phyloP scores from a whole-genome alignment of 53 echinoderm and acorn worm species.

The Holothuria leucospilota region DNA sequence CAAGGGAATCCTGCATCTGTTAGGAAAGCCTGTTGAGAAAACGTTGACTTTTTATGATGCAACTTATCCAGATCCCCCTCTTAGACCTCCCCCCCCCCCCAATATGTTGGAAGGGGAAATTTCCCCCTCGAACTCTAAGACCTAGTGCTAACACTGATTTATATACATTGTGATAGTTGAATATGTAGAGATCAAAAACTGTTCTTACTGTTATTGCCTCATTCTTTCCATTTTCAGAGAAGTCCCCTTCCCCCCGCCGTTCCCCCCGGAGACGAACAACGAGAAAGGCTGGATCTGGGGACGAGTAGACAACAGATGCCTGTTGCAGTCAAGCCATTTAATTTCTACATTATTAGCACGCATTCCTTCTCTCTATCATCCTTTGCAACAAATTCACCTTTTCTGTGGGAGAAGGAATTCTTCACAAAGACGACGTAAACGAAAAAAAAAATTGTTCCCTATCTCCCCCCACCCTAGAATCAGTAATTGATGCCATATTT shows the following conservation, averaged over 20 bases:
- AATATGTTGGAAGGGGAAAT: too few species aligned
- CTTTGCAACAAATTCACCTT: not conserved
- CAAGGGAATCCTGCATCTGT: too few species aligned
- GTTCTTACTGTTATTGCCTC: too few species aligned
- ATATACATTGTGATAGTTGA: not conserved
- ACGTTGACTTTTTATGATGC: too few species aligned
- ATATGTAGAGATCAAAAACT: too few species aligned
- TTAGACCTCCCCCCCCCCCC: too few species aligned
- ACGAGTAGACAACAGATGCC: slow-evolving; percentile 67
- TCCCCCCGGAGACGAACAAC: slow-evolving; percentile 94
- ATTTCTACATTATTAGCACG: slow-evolving; percentile 51
- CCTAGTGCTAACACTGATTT: too few species aligned
- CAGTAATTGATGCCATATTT: slow-evolving; percentile 2
- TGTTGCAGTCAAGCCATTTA: slow-evolving; percentile 27
- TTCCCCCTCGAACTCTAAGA: too few species aligned
- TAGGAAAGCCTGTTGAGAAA: too few species aligned
- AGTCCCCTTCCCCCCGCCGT: slow-evolving; percentile 95
- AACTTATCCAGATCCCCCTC: too few species aligned
- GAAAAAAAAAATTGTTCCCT: slow-evolving; percentile 7
- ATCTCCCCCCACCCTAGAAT: not conserved
- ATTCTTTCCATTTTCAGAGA: slow-evolving; percentile 69
- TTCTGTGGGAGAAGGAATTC: slow-evolving; percentile 16
- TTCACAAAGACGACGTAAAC: slow-evolving; percentile 48
- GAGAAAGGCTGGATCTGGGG: slow-evolving; percentile 89
- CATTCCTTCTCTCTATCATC: slow-evolving; percentile 53